Evolutionary conservation across 2,888 invertebrate genomes (phyloP), one percentile per base, ranked within the genome.

Genomic region (Meteorus colon): DNA sequence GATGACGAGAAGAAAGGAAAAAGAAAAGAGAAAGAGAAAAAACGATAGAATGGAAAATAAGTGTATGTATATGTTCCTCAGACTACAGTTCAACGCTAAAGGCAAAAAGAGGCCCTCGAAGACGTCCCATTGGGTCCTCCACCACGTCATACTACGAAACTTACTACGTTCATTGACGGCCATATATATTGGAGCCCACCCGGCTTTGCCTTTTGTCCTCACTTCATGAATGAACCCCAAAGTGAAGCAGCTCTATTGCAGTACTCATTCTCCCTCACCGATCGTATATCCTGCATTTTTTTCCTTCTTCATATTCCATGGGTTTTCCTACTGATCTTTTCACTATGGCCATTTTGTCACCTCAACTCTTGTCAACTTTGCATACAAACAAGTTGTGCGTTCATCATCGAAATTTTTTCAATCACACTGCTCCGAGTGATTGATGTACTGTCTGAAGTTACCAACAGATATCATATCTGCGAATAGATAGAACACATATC

Each of bases 121-220:
- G 78, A 63, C 65, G 69, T 62, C 75, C 68, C 51, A 29, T 66
- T n/a, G 71, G 34, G 60, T 45, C 45, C 72, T 62, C 37, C 66
- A 62, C 65, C 73, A 63, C 73, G 70, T 37, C 71, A 76, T 72
- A 65, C 76, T 82, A 80, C 78, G 77, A 75, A 66, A 74, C 78
- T 79, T 86, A 86, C 86, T 87, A 88, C 87, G 87, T 87, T 86
- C 88, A 88, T 88, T 88, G 83, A 87, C 81, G 80, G 73, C 62
- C 55, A 77, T 71, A 74, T 82, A 73, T 78, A 55, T 79, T 78
- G 60, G 81, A 80, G 79, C 83, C 85, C 81, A 83, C 81, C 83
- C 83, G 80, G 82, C 80, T 82, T 83, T 79, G 81, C 77, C 82
- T 81, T 41, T 84, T 84, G 80, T 81, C 16, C 1, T 29, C 51